Conservation (phyloP, 2,888 invertebrate species). For the Drosophila nr. medialis region DNA sequence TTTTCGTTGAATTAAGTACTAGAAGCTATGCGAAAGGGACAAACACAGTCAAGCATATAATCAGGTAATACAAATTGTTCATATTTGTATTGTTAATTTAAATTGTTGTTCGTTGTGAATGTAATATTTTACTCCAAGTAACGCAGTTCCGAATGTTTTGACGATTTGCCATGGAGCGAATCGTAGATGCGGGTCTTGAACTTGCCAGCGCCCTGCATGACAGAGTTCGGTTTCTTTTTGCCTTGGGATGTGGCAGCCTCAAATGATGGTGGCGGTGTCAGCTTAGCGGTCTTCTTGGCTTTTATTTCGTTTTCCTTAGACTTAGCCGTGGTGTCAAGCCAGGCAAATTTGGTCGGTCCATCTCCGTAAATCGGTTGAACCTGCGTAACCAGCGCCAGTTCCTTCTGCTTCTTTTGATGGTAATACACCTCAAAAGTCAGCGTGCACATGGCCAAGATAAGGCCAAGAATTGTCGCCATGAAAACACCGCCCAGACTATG, state of each 20-base stretch:
- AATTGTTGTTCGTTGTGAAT: neutral
- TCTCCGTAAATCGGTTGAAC: constrained; percentile 56
- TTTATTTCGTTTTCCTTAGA: neutral
- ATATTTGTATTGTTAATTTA: neutral
- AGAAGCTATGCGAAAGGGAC: constrained; percentile 3
- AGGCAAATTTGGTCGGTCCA: constrained; percentile 38
- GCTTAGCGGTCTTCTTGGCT: constrained; percentile 19
- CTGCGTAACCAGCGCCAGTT: constrained; percentile 49
- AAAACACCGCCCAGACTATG: constrained; percentile 97
- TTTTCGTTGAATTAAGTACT: neutral
- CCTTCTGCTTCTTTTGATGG: constrained; percentile 85
- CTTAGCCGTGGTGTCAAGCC: constrained; percentile 32
- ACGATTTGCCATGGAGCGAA: constrained; percentile 14
- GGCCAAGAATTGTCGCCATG: constrained; percentile 94
- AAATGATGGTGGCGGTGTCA: constrained; percentile 79
- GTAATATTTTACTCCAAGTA: constrained; percentile 56
- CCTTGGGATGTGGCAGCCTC: constrained; percentile 73
- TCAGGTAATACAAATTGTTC: neutral
- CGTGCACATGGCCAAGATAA: constrained; percentile 93
- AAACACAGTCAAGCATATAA: constrained; percentile 1
- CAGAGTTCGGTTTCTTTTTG: constrained; percentile 56
- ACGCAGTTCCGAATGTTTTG: constrained; percentile 10
- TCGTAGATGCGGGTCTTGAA: constrained; percentile 67
- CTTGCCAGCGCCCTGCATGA: constrained; percentile 70
- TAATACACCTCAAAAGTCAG: constrained; percentile 93